Evolutionary conservation across 2,888 invertebrate species (phyloP).

Genomic region (Apamea epomidion): DNA sequence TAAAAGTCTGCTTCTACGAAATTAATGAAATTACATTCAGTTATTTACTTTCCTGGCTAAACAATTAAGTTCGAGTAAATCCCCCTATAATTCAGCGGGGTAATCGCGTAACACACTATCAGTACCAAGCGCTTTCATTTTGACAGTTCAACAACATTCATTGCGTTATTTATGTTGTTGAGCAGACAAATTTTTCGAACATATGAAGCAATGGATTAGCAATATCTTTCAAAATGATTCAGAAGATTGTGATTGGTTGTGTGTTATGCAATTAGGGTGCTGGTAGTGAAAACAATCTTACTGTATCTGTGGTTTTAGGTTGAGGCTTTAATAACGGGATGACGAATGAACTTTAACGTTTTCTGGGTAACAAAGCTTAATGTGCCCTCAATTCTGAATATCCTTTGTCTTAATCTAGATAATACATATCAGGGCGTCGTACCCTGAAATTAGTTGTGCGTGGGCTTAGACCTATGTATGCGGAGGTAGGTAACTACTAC

Average conservation of each 20-base stretch:
- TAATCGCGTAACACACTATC: too few relatives aligned
- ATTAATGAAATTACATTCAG: too few relatives aligned
- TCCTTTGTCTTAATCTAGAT: constrained; percentile 27
- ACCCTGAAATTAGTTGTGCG: constrained; percentile 31
- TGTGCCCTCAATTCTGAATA: constrained; percentile 15
- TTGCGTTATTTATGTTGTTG: neutral
- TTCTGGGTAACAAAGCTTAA: constrained; percentile 29
- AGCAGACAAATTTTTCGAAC: neutral
- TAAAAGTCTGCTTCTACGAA: neutral
- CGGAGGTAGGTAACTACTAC: neutral
- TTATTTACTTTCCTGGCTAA: neutral
- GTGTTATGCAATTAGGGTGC: too few relatives aligned
- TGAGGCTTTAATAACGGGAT: neutral
- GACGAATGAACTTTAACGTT: constrained; percentile 15
- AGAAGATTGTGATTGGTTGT: neutral
- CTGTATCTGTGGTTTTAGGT: neutral
- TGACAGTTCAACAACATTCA: neutral
- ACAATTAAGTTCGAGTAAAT: neutral
- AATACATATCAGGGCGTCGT: constrained; percentile 9
- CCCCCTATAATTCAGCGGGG: neutral
- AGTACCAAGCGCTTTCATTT: neutral
- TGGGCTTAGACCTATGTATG: constrained; percentile 11
- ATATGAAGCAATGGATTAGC: neutral
- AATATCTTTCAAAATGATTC: neutral
- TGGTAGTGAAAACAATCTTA: neutral